phyloP scores from a whole-genome alignment of 2,888 invertebrate genomes.

The Icerya purchasi region DNA sequence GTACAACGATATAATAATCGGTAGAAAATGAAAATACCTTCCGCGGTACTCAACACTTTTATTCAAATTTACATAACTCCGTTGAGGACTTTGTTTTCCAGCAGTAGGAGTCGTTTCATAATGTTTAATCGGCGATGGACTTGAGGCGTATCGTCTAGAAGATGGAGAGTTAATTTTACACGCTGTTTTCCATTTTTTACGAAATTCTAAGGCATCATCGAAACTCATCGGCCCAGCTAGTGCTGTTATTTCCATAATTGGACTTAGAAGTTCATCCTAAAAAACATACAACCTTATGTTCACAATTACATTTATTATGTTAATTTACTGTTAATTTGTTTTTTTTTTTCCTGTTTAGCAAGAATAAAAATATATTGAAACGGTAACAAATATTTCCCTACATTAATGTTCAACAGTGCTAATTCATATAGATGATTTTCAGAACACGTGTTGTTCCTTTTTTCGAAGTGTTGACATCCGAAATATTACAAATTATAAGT shows the following conservation, averaged over 20 bases:
- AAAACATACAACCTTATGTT: too few relatives aligned
- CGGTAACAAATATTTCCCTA: too few relatives aligned
- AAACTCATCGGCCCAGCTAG: constrained; percentile 82
- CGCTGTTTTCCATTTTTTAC: constrained; percentile 45
- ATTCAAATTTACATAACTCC: constrained; percentile 35
- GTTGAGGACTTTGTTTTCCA: constrained; percentile 6
- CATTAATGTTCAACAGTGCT: too few relatives aligned
- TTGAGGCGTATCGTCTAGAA: constrained; percentile 7
- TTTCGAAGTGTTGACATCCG: too few relatives aligned
- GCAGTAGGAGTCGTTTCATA: neutral
- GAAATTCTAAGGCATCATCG: constrained; percentile 43
- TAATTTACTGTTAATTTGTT: too few relatives aligned
- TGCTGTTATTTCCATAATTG: constrained; percentile 55
- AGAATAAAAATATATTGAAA: too few relatives aligned
- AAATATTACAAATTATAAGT: too few relatives aligned
- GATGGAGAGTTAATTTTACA: neutral
- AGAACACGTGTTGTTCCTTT: too few relatives aligned
- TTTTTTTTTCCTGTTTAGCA: too few relatives aligned
- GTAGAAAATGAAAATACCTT: constrained; percentile 26
- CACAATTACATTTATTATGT: too few relatives aligned
- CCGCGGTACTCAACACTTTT: constrained; percentile 79
- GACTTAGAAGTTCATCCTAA: constrained; percentile 28
- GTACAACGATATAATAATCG: neutral
- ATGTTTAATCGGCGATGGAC: constrained; percentile 10
- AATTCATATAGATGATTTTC: too few relatives aligned